Conservation (phyloP, 2,888 invertebrate genomes). For the Ctenicera cuprea region DNA sequence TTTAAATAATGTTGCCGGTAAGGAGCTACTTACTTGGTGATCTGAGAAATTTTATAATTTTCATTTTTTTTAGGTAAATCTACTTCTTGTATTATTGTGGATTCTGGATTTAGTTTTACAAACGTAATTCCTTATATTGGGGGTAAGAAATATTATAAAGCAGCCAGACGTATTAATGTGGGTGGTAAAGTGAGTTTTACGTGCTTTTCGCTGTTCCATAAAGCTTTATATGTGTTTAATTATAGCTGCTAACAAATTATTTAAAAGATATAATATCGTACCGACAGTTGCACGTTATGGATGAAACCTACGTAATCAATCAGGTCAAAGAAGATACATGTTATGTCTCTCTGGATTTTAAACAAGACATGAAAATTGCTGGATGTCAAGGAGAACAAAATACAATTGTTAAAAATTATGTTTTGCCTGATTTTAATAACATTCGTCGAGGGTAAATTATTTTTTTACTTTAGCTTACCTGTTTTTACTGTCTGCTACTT, state of each 20-base stretch:
- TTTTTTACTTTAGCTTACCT: neutral
- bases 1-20: slow-evolving; percentile 58
- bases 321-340: slow-evolving; percentile 99
- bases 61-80: slow-evolving; percentile 50
- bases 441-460: slow-evolving; percentile 84
- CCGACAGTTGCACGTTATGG: slow-evolving; percentile 97
- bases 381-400: slow-evolving; percentile 77
- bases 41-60: neutral
- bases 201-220: neutral
- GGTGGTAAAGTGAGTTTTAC: slow-evolving; percentile 93
- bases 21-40: neutral
- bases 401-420: slow-evolving; percentile 90
- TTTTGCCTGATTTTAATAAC: slow-evolving; percentile 96
- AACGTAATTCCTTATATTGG: slow-evolving; percentile 95
- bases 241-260: slow-evolving; percentile 88
- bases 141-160: slow-evolving; percentile 76
- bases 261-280: slow-evolving; percentile 98
- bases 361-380: slow-evolving; percentile 85
- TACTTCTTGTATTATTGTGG: slow-evolving; percentile 82
- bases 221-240: neutral
- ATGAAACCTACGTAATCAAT: slow-evolving; percentile 98
- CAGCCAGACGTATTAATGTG: slow-evolving; percentile 90
- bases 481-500: neutral
- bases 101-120: slow-evolving; percentile 96
- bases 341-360: slow-evolving; percentile 91